Conservation (phyloP, 2,888 invertebrate genomes). For the Furcula furcula region DNA sequence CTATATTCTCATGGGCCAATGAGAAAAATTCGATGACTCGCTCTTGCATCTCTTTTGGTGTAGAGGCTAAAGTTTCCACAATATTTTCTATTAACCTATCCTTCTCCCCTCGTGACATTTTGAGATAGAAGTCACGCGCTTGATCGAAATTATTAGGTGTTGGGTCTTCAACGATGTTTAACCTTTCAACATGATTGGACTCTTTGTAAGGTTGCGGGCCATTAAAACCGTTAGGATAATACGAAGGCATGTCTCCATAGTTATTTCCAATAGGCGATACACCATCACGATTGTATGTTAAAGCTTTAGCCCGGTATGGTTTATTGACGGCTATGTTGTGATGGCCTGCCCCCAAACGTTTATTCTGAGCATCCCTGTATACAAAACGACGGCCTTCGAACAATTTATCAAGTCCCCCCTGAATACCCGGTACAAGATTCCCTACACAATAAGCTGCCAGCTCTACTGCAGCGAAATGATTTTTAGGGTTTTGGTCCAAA, state of each 20-base stretch:
- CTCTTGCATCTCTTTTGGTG: constrained; percentile 83
- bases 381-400: constrained; percentile 90
- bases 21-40: constrained; percentile 89
- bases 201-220: constrained; percentile 88
- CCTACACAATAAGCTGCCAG: constrained; percentile 93
- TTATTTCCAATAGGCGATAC: constrained; percentile 87
- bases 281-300: constrained; percentile 94
- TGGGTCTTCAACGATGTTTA: constrained; percentile 83
- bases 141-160: constrained; percentile 93
- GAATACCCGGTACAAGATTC: constrained; percentile 93
- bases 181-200: constrained; percentile 74
- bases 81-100: constrained; percentile 90
- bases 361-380: constrained; percentile 90
- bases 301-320: constrained; percentile 84
- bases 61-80: constrained; percentile 86
- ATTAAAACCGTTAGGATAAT: constrained; percentile 95
- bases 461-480: constrained; percentile 94
- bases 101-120: constrained; percentile 86
- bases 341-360: constrained; percentile 94
- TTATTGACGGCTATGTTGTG: constrained; percentile 96
- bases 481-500: constrained; percentile 90
- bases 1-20: constrained; percentile 89
- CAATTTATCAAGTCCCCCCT: constrained; percentile 94
- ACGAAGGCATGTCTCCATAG: constrained; percentile 94
- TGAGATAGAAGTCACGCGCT: constrained; percentile 88